phyloP scores from a whole-genome alignment of 2,113 vertebrate species.

The Cricetomys ansorgei region DNA sequence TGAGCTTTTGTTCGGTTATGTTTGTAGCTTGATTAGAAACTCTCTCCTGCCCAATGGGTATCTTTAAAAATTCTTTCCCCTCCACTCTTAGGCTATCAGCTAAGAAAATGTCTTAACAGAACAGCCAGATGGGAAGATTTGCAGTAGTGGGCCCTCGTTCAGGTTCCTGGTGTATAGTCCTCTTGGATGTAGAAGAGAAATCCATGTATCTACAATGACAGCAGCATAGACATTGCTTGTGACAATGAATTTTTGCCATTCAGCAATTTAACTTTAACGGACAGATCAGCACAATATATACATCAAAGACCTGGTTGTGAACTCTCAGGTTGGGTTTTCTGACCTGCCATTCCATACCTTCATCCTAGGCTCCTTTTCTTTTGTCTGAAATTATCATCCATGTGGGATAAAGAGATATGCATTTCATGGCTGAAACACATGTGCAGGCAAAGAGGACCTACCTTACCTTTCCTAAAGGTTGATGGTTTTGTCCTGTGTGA shows the following conservation, averaged over 20 bases:
- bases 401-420: conserved; percentile 22
- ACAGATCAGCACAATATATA: not conserved
- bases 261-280: conserved; percentile 19
- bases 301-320: not conserved
- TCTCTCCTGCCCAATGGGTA: conserved; percentile 30
- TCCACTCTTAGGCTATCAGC: conserved; percentile 79
- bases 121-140: conserved; percentile 49
- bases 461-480: not conserved
- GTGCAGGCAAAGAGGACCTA: not conserved
- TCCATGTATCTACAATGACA: not conserved
- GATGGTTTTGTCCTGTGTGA: not conserved
- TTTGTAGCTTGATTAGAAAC: conserved; percentile 62
- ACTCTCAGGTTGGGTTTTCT: not conserved
- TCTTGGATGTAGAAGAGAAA: not conserved
- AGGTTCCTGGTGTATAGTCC: conserved; percentile 43
- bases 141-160: conserved; percentile 63
- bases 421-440: conserved; percentile 16
- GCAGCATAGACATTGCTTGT: not conserved
- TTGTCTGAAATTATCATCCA: not conserved
- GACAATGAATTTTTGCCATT: not conserved
- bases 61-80: conserved; percentile 28
- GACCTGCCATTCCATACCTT: not conserved
- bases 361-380: not conserved
- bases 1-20: conserved; percentile 4
- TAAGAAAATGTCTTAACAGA: conserved; percentile 67